These are phyloP conservation scores for Empidonax alnorum DNA, from an alignment of 2,113 vertebrate species.

Conservation along the genomic window DNA sequence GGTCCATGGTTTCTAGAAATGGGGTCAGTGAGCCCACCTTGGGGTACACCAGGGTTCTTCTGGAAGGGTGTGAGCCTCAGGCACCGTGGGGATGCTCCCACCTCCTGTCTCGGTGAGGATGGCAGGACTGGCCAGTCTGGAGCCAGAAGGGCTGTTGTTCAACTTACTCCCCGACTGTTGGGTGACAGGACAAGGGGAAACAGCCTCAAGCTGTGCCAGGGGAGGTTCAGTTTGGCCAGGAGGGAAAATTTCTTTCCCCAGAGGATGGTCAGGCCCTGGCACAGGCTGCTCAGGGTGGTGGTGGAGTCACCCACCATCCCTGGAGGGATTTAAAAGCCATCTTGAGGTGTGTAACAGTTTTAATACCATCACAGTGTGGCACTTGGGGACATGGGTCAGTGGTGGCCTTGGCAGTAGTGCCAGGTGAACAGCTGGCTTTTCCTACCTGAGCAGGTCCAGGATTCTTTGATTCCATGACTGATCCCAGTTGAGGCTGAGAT, in stretches of 20 bases:
- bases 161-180: not conserved
- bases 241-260: not conserved
- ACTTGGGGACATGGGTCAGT: not conserved
- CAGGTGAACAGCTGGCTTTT: not conserved
- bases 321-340: not conserved
- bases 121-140: not conserved
- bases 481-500: not conserved
- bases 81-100: not conserved
- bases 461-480: not conserved
- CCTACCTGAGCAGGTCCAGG: not conserved
- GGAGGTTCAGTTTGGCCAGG: not conserved
- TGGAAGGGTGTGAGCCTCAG: not conserved
- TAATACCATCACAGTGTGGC: not conserved
- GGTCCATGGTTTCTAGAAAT: not conserved
- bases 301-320: too few species aligned
- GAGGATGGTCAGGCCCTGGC: too few species aligned
- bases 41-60: accelerated
- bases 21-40: not conserved
- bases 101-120: accelerated
- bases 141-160: accelerated
- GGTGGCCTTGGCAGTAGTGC: not conserved
- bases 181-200: not conserved
- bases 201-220: not conserved
- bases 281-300: not conserved
- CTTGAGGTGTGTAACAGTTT: not conserved